These are phyloP conservation scores for Opisthocomus hoazin DNA, from an alignment of 2,113 vertebrate genomes.

Conservation along the genomic window DNA sequence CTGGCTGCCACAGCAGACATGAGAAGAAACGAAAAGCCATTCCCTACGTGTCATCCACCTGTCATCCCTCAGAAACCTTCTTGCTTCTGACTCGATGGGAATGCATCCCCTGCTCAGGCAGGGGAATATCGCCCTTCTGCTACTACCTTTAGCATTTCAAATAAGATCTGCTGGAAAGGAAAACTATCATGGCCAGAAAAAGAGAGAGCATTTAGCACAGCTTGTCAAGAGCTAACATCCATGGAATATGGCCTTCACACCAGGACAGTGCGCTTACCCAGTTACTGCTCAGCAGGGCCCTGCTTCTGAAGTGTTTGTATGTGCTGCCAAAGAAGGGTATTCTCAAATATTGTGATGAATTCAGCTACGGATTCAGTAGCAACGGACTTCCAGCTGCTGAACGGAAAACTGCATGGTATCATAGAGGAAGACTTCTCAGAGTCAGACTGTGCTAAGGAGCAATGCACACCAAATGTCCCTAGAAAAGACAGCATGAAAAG, in stretches of 20 bases:
- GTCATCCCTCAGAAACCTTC: not conserved
- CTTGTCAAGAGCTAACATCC: not conserved
- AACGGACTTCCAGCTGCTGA: not conserved
- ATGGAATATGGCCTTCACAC: not conserved
- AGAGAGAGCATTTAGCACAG: not conserved
- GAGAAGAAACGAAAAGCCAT: not conserved
- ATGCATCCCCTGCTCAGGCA: not conserved
- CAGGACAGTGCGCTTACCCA: not conserved
- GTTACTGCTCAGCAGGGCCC: not conserved
- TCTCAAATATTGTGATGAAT: not conserved
- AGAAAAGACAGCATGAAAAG: not conserved
- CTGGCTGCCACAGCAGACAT: not conserved
- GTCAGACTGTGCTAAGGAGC: not conserved
- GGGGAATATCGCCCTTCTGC: not conserved
- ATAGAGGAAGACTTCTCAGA: not conserved
- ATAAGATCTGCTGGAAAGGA: not conserved
- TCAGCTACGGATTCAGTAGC: not conserved
- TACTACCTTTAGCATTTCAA: not conserved
- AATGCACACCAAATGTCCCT: not conserved
- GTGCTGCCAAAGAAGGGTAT: not conserved
- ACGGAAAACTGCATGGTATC: accelerated
- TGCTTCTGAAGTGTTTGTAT: not conserved
- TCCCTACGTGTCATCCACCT: not conserved
- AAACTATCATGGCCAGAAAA: not conserved
- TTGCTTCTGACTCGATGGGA: not conserved